Conservation (phyloP, 2,888 invertebrate genomes). For the Cynaeus angustus region DNA sequence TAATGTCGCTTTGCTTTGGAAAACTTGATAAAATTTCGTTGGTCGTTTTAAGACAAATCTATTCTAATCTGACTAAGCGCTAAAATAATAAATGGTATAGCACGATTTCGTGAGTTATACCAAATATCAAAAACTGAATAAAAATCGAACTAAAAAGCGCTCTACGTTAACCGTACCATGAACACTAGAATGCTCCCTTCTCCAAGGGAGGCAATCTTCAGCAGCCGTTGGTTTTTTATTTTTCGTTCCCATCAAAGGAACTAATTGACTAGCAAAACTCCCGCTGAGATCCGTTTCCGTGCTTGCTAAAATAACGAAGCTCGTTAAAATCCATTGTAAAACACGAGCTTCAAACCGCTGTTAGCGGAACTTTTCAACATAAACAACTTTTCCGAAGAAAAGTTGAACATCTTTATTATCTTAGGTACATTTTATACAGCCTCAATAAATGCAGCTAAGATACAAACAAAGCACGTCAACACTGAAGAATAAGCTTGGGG, state of each 20-base stretch:
- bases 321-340: conserved; percentile 17
- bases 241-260: conserved; percentile 67
- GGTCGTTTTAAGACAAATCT: background rate
- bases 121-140: conserved; percentile 33
- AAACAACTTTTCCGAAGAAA: conserved; percentile 1
- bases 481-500: conserved; percentile 41
- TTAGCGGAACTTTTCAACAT: too few relatives aligned
- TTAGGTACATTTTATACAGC: conserved; percentile 27
- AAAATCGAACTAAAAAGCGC: conserved; percentile 49
- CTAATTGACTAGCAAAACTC: conserved; percentile 67
- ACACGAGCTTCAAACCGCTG: conserved; percentile 14
- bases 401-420: conserved; percentile 21
- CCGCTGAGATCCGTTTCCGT: conserved; percentile 68
- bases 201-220: conserved; percentile 90
- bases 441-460: conserved; percentile 38
- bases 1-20: too few relatives aligned
- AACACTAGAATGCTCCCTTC: conserved; percentile 83
- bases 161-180: conserved; percentile 76
- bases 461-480: conserved; percentile 34
- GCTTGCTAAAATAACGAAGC: conserved; percentile 67
- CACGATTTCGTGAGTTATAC: conserved; percentile 11
- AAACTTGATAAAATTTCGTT: too few relatives aligned
- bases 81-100: conserved; percentile 32
- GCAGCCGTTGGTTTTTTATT: conserved; percentile 79
- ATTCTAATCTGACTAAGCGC: conserved; percentile 5